These are phyloP conservation scores for Enhydra lutris DNA, from an alignment of 2,113 vertebrate species.

Conservation along the genomic window DNA sequence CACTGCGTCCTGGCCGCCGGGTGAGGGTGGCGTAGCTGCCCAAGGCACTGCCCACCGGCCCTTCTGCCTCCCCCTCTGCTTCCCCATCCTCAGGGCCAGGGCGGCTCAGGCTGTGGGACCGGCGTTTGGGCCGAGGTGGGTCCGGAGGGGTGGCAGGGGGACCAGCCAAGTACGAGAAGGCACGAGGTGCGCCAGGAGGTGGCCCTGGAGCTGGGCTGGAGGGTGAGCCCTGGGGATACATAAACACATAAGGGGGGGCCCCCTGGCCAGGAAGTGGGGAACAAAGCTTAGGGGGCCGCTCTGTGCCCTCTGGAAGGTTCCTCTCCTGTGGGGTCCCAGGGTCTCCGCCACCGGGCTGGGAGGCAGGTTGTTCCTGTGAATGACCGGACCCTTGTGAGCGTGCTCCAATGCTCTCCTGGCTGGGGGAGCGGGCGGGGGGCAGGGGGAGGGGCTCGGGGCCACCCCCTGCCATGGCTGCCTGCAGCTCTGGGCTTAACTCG, in stretches of 20 bases:
- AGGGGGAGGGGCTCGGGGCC: slow-evolving; percentile 82
- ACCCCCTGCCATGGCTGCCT: slow-evolving; percentile 89
- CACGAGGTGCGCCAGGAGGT: neutral
- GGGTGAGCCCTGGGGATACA: slow-evolving; percentile 75
- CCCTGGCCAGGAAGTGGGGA: slow-evolving; percentile 78
- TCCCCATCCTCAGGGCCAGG: slow-evolving; percentile 91
- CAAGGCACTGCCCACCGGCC: slow-evolving; percentile 76
- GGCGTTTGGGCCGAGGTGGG: slow-evolving; percentile 83
- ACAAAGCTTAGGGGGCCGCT: slow-evolving; percentile 74
- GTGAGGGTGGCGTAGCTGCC: slow-evolving; percentile 92
- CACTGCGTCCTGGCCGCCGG: slow-evolving; percentile 82
- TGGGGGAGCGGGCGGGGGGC: slow-evolving; percentile 82
- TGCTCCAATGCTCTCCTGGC: slow-evolving; percentile 93
- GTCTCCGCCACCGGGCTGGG: slow-evolving; percentile 44
- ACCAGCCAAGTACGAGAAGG: slow-evolving; percentile 54
- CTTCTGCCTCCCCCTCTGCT: slow-evolving; percentile 87
- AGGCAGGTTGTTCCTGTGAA: slow-evolving; percentile 85
- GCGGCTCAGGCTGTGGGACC: slow-evolving; percentile 88
- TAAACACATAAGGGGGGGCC: slow-evolving; percentile 72
- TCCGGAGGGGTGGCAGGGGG: slow-evolving; percentile 50
- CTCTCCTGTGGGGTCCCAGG: slow-evolving; percentile 80
- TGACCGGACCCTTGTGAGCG: slow-evolving; percentile 92
- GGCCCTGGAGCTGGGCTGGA: slow-evolving; percentile 65
- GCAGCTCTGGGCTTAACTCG: slow-evolving; percentile 92
- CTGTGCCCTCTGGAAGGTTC: slow-evolving; percentile 92